Evolutionary conservation across 1,140 invertebrate genomes (phyloP).

Genomic region (Archegozetes longisetosus): DNA sequence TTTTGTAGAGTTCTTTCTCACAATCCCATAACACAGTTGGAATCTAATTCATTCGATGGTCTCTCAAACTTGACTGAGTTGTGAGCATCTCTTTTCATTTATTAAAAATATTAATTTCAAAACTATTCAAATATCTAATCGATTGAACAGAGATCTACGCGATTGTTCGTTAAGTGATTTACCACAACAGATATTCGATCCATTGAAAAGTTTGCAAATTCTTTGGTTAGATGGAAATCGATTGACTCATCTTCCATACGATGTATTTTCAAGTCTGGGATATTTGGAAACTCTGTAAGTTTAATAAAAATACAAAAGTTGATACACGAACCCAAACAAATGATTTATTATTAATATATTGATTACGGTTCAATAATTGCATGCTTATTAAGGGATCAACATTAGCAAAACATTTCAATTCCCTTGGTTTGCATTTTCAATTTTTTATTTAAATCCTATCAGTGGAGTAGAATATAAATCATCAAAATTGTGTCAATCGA

Average conservation of each 20-base stretch:
- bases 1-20: slow-evolving; percentile 33
- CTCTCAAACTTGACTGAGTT: slow-evolving; percentile 20
- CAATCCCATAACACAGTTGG: slow-evolving; percentile 34
- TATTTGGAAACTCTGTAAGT: slow-evolving; percentile 24
- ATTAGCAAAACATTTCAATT: too few relatives aligned
- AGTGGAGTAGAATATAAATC: too few relatives aligned
- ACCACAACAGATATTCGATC: neutral
- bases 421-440: too few relatives aligned
- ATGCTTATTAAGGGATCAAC: too few relatives aligned
- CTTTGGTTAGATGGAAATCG: slow-evolving; percentile 16
- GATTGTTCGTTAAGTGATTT: slow-evolving; percentile 17
- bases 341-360: neutral
- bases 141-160: slow-evolving; percentile 21
- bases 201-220: slow-evolving; percentile 10
- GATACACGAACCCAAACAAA: too few relatives aligned
- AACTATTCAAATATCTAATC: too few relatives aligned
- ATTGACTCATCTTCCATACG: slow-evolving; percentile 10
- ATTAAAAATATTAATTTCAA: too few relatives aligned
- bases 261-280: slow-evolving; percentile 20
- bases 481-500: too few relatives aligned
- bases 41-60: slow-evolving; percentile 17
- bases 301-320: neutral
- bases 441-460: too few relatives aligned
- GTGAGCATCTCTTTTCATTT: too few relatives aligned
- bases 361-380: neutral